A percentile compares a stretch with the other conserved stretches of the same genome.
These are phyloP conservation scores for Esox lucius DNA, from an alignment of 2,797 vertebrate genomes.

Conservation along the genomic window DNA sequence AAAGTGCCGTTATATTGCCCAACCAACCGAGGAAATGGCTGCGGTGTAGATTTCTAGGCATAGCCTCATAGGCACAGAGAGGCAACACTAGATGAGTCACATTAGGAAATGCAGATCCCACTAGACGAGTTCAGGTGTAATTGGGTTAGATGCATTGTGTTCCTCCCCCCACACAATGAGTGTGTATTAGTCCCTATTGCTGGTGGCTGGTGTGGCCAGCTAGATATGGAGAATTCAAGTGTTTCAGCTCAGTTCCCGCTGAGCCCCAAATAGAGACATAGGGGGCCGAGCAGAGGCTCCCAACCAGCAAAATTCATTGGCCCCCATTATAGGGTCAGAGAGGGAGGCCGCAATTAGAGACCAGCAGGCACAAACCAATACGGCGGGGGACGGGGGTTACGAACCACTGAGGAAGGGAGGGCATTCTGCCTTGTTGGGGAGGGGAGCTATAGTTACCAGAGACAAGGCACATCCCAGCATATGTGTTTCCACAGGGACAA, in stretches of 20 bases:
- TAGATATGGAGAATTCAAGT: slow-evolving; percentile 60
- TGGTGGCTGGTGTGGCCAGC: slow-evolving; percentile 7
- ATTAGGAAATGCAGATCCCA: neutral
- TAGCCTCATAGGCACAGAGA: neutral
- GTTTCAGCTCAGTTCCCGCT: slow-evolving; percentile 62
- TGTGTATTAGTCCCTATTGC: neutral
- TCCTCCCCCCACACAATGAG: too few species aligned
- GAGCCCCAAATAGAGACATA: slow-evolving; percentile 22
- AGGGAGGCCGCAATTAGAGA: slow-evolving; percentile 3
- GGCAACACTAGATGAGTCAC: neutral
- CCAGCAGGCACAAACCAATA: neutral
- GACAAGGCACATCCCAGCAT: too few species aligned
- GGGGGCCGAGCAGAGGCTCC: slow-evolving; percentile 38
- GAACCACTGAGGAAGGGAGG: neutral
- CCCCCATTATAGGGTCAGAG: slow-evolving; percentile 63
- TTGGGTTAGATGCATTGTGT: slow-evolving; percentile 49
- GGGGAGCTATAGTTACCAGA: neutral
- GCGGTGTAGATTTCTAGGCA: neutral
- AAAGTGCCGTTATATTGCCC: neutral
- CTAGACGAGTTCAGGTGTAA: slow-evolving; percentile 55
- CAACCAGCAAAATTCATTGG: slow-evolving; percentile 67
- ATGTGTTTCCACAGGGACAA: slow-evolving; percentile 9
- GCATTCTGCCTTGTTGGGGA: neutral
- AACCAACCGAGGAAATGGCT: neutral
- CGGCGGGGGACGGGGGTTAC: neutral